phyloP scores from a whole-genome alignment of 2,113 vertebrate species.

The Notiomystis cincta region DNA sequence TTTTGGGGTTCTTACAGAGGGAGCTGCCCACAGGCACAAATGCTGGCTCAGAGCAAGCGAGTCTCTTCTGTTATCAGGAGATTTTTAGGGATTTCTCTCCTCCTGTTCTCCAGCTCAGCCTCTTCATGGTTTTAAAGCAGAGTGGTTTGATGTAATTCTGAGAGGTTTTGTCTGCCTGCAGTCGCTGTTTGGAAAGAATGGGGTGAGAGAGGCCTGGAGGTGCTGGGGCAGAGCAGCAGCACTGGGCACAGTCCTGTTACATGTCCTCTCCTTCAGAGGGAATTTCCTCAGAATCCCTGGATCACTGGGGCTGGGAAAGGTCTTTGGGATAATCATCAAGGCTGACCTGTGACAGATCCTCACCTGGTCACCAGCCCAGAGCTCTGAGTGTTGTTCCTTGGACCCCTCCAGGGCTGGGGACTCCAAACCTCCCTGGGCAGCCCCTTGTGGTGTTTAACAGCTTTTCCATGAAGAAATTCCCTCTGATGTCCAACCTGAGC shows the following conservation, averaged over 20 bases:
- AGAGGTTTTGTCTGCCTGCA: no score
- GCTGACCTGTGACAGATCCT: accelerated
- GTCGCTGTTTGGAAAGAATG: no score
- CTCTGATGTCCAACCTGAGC: background rate
- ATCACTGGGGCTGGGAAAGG: background rate
- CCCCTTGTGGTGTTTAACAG: accelerated
- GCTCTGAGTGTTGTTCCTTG: background rate
- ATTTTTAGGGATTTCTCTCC: background rate
- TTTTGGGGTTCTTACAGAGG: background rate
- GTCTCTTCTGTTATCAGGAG: background rate
- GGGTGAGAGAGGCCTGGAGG: no score
- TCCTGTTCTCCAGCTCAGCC: background rate
- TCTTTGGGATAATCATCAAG: background rate
- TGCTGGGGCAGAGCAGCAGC: no score
- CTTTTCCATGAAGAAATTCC: background rate
- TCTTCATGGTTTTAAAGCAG: background rate
- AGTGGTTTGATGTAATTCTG: no score
- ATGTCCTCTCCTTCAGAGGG: no score
- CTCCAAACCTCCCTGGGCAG: background rate
- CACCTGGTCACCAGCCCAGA: background rate
- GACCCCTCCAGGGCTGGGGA: background rate
- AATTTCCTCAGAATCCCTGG: no score
- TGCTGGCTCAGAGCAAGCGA: background rate
- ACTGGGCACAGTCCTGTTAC: no score
- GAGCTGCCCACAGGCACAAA: background rate